Conservation (phyloP, 2,797 vertebrate genomes). For the Girardinus metallicus region DNA sequence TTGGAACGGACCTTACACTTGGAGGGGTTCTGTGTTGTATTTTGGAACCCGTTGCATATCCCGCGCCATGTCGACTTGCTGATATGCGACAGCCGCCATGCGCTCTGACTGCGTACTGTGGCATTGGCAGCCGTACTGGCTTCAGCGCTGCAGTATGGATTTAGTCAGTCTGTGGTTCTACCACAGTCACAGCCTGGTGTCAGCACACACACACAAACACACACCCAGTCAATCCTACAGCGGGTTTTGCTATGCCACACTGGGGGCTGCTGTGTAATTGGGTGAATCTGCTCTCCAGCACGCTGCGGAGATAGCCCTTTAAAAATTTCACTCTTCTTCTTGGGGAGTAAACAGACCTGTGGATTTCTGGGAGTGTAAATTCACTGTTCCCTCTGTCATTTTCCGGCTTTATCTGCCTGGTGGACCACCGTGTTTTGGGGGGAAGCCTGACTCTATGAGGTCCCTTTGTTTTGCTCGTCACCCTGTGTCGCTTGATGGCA, state of each 20-base stretch:
- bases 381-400: constrained; percentile 52
- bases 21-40: constrained; percentile 2
- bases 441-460: not conserved
- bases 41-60: not conserved
- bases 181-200: constrained; percentile 61
- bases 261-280: constrained; percentile 77
- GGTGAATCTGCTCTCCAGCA: constrained; percentile 73
- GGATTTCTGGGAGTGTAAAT: constrained; percentile 68
- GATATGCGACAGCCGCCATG: constrained; percentile 44
- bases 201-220: constrained; percentile 22
- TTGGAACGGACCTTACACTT: constrained; percentile 12
- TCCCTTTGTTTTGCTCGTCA: not conserved
- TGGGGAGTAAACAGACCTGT: constrained; percentile 75
- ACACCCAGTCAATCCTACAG: constrained; percentile 59
- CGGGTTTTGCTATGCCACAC: constrained; percentile 72
- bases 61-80: constrained; percentile 19
- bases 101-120: constrained; percentile 40
- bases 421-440: constrained; percentile 33
- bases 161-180: constrained; percentile 67
- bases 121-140: constrained; percentile 55
- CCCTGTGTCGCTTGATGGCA: not conserved
- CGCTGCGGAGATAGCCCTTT: constrained; percentile 68
- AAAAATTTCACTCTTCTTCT: constrained; percentile 75
- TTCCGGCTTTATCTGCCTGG: constrained; percentile 31
- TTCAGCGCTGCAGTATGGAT: constrained; percentile 62